These are phyloP conservation scores for Ephydatia muelleri DNA, from an alignment of 37 sponge, comb jelly and placozoan genomes.

Conservation along the genomic window DNA sequence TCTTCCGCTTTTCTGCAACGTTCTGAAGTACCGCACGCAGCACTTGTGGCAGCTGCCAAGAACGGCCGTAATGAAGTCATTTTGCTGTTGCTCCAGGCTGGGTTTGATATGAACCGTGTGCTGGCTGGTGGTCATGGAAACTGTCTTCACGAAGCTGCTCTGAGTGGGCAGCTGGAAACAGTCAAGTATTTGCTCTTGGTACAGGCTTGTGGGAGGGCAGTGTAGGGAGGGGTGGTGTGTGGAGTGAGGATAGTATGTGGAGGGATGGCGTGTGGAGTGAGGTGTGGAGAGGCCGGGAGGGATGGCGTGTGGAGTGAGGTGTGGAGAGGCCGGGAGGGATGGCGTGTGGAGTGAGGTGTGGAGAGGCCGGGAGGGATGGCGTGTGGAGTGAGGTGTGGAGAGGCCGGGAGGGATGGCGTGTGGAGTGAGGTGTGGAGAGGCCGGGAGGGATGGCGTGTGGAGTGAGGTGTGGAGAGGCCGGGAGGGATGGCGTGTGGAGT, in stretches of 20 bases:
- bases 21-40: constrained; percentile 60
- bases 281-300: background rate
- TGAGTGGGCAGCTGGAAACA: constrained; percentile 81
- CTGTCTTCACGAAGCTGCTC: constrained; percentile 86
- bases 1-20: constrained; percentile 52
- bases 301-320: constrained; percentile 49
- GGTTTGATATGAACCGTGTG: constrained; percentile 71
- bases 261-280: background rate
- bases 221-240: background rate
- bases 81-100: constrained; percentile 66
- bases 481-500: too few relatives aligned
- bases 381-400: too few relatives aligned
- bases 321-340: background rate
- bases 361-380: too few relatives aligned
- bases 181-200: constrained; percentile 78
- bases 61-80: constrained; percentile 72
- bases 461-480: too few relatives aligned
- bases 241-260: background rate
- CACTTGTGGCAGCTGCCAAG: constrained; percentile 85
- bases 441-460: too few relatives aligned
- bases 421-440: too few relatives aligned
- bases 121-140: constrained; percentile 76
- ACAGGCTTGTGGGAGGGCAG: background rate
- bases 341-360: background rate
- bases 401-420: too few relatives aligned